Evolutionary conservation across 92 coral and sea anemone genomes (phyloP).

Genomic region (Muricea muricata): DNA sequence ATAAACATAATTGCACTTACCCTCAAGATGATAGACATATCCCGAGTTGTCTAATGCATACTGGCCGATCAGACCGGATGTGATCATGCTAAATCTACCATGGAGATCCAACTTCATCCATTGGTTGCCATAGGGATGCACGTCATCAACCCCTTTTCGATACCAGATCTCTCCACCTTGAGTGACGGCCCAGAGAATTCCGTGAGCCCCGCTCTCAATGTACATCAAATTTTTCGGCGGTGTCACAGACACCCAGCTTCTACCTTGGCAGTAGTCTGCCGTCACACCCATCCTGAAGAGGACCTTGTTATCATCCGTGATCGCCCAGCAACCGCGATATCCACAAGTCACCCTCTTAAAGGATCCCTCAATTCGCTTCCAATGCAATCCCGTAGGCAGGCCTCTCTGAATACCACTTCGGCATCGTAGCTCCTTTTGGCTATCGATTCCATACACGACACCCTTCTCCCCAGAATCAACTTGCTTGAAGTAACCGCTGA

Average conservation of each 20-base stretch:
- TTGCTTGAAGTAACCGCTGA: conserved; percentile 11
- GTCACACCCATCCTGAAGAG: conserved; percentile 20
- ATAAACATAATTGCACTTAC: neutral
- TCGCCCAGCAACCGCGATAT: conserved; percentile 13
- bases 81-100: neutral
- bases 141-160: conserved; percentile 32
- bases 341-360: conserved; percentile 38
- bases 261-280: conserved; percentile 1
- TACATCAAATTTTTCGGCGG: conserved; percentile 11
- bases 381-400: conserved; percentile 24
- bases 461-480: conserved; percentile 32
- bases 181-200: conserved; percentile 34
- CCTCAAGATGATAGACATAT: conserved; percentile 9
- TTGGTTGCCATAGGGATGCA: conserved; percentile 33
- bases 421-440: neutral
- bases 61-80: conserved; percentile 30
- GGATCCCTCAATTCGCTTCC: conserved; percentile 32
- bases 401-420: conserved; percentile 25
- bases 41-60: conserved; percentile 32
- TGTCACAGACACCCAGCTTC: conserved; percentile 8
- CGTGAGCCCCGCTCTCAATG: conserved; percentile 35
- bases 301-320: neutral
- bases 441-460: conserved; percentile 30
- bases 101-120: conserved; percentile 10
- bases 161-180: conserved; percentile 23